These are phyloP conservation scores for Lucinisca nassula DNA, from an alignment of 2,888 invertebrate species.

Conservation along the genomic window DNA sequence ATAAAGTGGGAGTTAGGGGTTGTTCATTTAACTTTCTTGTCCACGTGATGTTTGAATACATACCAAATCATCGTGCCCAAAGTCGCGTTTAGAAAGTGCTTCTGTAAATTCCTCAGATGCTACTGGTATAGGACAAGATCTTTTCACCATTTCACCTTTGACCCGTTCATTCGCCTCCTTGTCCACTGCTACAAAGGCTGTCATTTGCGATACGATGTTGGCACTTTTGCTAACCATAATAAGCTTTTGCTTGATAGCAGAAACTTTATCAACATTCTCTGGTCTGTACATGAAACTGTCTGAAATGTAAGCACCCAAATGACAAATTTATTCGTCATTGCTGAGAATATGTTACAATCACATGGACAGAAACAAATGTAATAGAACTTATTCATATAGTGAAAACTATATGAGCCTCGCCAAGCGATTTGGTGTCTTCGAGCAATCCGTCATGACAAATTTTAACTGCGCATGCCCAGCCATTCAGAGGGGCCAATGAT, in stretches of 20 bases:
- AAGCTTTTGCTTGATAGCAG: slow-evolving; percentile 39
- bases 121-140: neutral
- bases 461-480: no score
- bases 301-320: no score
- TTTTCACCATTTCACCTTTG: slow-evolving; percentile 10
- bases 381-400: neutral
- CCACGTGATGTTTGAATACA: no score
- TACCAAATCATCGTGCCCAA: no score
- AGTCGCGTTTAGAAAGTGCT: neutral
- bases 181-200: slow-evolving; percentile 76
- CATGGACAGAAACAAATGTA: neutral
- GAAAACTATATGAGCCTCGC: neutral
- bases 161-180: slow-evolving; percentile 48
- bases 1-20: no score
- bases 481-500: no score
- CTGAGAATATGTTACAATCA: no score
- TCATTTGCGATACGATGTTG: slow-evolving; percentile 71
- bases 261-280: neutral
- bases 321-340: no score
- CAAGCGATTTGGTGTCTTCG: no score
- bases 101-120: neutral
- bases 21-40: no score
- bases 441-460: no score
- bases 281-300: neutral
- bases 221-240: slow-evolving; percentile 56